These are phyloP conservation scores for Enteromius radiatus DNA, from an alignment of 2,797 vertebrate genomes.

Conservation along the genomic window DNA sequence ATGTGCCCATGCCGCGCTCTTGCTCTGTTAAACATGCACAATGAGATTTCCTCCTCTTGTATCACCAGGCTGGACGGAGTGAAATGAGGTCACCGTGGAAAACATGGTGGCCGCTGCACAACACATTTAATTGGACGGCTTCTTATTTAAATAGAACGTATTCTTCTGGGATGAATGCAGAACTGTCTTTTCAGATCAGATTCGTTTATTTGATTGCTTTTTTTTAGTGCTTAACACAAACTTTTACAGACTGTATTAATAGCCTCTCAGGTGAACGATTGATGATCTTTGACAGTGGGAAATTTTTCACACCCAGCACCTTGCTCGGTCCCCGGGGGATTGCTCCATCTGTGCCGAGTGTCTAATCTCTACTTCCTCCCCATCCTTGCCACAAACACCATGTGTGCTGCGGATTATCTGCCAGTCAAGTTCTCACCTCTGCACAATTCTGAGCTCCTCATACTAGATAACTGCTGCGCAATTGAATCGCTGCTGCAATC, in stretches of 20 bases:
- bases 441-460: conserved; percentile 29
- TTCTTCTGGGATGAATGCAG: neutral
- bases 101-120: conserved; percentile 52
- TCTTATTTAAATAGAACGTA: neutral
- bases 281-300: conserved; percentile 2
- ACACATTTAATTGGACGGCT: neutral
- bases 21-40: conserved; percentile 62
- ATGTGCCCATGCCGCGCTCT: conserved; percentile 39
- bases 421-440: conserved; percentile 37
- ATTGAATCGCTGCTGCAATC: neutral
- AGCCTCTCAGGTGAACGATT: neutral
- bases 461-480: conserved; percentile 7
- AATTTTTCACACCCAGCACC: conserved; percentile 20
- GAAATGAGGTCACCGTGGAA: conserved; percentile 55
- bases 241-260: neutral
- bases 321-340: conserved; percentile 10
- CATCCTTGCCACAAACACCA: conserved; percentile 30
- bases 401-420: conserved; percentile 46
- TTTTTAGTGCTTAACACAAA: neutral
- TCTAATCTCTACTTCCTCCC: conserved; percentile 19
- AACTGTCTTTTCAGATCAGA: neutral
- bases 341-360: conserved; percentile 31
- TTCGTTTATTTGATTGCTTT: conserved; percentile 1
- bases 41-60: conserved; percentile 57
- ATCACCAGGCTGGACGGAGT: conserved; percentile 47